Evolutionary conservation across 2,888 invertebrate species (phyloP).

Genomic region (Drosophila stalkeri): DNA sequence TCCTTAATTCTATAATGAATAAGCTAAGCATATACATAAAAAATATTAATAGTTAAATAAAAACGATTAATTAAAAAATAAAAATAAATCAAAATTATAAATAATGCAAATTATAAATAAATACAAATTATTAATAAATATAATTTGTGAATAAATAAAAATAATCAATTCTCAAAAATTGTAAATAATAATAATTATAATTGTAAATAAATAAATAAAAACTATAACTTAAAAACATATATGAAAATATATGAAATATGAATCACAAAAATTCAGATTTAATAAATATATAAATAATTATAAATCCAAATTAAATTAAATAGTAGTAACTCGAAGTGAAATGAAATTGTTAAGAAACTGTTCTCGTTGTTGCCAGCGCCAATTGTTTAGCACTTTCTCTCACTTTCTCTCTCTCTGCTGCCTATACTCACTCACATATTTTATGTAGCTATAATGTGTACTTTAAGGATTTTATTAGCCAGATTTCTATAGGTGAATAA

Average conservation of each 20-base stretch:
- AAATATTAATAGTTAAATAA: too few species aligned
- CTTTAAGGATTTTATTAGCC: slow-evolving; percentile 8
- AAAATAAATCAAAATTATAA: too few species aligned
- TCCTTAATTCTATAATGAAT: too few species aligned
- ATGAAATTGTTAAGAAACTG: neutral
- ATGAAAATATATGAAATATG: neutral
- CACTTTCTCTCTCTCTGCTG: neutral
- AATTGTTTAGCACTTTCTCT: neutral
- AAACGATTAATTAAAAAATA: too few species aligned
- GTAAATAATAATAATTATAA: neutral
- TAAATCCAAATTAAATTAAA: neutral
- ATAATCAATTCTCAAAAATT: too few species aligned
- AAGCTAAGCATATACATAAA: too few species aligned
- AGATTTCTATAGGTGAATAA: slow-evolving; percentile 5
- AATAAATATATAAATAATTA: too few species aligned
- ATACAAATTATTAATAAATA: too few species aligned
- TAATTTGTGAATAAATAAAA: neutral
- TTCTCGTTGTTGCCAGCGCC: neutral
- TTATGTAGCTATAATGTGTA: neutral
- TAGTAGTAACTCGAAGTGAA: neutral
- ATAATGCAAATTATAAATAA: too few species aligned
- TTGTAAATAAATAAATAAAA: too few species aligned
- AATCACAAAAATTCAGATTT: neutral
- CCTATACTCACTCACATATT: neutral
- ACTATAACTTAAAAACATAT: too few species aligned